phyloP scores from a whole-genome alignment of 2,797 vertebrate species.

The Gymnothorax javanicus region DNA sequence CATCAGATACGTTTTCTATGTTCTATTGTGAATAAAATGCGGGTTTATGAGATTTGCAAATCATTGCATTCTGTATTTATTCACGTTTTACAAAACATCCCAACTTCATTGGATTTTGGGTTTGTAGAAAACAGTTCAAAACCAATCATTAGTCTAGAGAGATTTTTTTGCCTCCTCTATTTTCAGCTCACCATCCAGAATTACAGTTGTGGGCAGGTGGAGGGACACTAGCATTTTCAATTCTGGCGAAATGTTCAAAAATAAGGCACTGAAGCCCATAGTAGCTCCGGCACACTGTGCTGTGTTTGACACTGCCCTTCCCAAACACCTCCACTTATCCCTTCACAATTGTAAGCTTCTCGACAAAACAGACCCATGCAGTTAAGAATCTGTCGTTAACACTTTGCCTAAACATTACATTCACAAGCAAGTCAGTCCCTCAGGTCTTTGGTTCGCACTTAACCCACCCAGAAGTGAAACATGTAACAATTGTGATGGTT shows the following conservation, averaged over 20 bases:
- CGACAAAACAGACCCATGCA: background rate
- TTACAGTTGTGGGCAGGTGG: constrained; percentile 48
- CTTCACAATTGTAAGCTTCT: background rate
- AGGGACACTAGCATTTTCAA: background rate
- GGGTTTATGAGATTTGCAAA: too few relatives aligned
- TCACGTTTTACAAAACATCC: too few relatives aligned
- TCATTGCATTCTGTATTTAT: too few relatives aligned
- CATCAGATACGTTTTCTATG: too few relatives aligned
- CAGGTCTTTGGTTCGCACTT: background rate
- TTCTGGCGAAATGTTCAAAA: constrained; percentile 39
- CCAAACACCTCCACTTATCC: background rate
- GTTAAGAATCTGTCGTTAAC: background rate
- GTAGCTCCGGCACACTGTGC: constrained; percentile 47
- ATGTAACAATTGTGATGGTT: too few relatives aligned
- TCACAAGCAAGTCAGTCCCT: background rate
- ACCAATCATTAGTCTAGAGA: too few relatives aligned
- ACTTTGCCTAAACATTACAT: background rate
- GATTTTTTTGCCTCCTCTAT: too few relatives aligned
- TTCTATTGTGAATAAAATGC: too few relatives aligned
- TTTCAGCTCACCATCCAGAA: background rate
- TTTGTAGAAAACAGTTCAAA: too few relatives aligned
- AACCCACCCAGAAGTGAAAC: too few relatives aligned
- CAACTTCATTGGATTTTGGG: too few relatives aligned
- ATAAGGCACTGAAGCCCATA: background rate
- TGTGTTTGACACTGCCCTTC: constrained; percentile 31